These are phyloP conservation scores for Lycopodina hypogea DNA, from an alignment of 37 sponge, comb jelly and placozoan species.

Conservation along the genomic window DNA sequence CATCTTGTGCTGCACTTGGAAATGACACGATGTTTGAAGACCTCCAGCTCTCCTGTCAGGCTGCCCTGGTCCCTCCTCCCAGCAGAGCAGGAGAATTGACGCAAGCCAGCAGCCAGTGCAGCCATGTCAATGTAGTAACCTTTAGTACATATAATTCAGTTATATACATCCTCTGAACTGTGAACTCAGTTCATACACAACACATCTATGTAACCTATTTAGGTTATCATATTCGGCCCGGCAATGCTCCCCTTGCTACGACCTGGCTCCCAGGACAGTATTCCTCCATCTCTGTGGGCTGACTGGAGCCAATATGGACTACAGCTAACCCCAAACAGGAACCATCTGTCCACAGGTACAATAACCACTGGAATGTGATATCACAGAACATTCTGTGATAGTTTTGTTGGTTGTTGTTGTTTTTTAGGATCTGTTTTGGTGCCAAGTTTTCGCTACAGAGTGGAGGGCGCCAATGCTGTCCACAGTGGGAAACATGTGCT, in stretches of 20 bases:
- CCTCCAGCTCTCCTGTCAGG: constrained; percentile 34
- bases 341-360: not conserved
- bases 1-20: constrained; percentile 5
- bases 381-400: not conserved
- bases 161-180: too few relatives aligned
- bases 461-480: not conserved
- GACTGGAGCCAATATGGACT: constrained; percentile 51
- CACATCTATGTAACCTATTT: not conserved
- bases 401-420: not conserved
- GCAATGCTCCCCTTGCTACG: constrained; percentile 7
- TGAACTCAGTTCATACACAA: too few relatives aligned
- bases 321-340: not conserved
- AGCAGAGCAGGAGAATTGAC: constrained; percentile 24
- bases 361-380: not conserved
- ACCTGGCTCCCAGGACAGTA: constrained; percentile 1
- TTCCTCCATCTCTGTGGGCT: constrained; percentile 15
- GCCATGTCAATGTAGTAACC: constrained; percentile 29
- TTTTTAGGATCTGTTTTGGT: not conserved
- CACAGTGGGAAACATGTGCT: not conserved
- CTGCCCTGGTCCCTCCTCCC: constrained; percentile 24
- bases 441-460: not conserved
- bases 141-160: not conserved
- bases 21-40: not conserved
- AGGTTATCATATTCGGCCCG: constrained; percentile 50
- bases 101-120: constrained; percentile 36